Evolutionary conservation across 2,113 vertebrate species (phyloP), one percentile per base, ranked within the genome.

Genomic region (Malurus melanocephalus): DNA sequence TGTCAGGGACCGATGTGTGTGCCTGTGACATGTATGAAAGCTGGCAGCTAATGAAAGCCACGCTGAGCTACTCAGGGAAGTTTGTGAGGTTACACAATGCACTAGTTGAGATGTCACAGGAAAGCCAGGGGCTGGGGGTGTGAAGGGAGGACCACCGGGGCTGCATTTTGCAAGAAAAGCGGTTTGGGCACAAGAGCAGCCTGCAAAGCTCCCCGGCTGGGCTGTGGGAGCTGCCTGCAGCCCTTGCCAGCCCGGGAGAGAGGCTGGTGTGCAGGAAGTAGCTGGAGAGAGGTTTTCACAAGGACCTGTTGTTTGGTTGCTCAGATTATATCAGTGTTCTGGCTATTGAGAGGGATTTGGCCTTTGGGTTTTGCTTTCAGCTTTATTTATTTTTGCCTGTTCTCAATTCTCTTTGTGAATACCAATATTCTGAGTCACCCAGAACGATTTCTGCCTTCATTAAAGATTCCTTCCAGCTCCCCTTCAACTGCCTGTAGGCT

Each of bases 381-480:
- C 94, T 93, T 90, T 90, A 88, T 95, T 95, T 95, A 87, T 95
- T 96, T 93, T 96, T 81, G 88, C 69, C 62, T 48, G 92, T 84
- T 94, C 88, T 95, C 88, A 76, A 79, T 94, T 95, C 94, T 93
- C 33, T 81, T 75, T 80, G 85, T 48, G 92, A 93, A 95, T 91
- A 86, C 94, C 93, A 84, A 91, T 93, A 91, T 81, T 94, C 94
- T 92, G 92, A 95, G 85, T 94, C 88, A 96, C 77, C 8, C 77
- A 73, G 83, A 93, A 69, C 0, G 74, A 89, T 93, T 93, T 86
- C 92, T 95, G 94, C 83, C 88, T 94, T 84, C 92, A 79, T 96
- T 88, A 92, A 75, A 80, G 65, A 89, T 91, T 94, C 85, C 74
- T 93, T 90, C 80, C 71, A 85, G 74, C 92, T 94, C 51, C 75